A percentile compares a stretch with the other conserved stretches of the same genome.
These are phyloP conservation scores for Tauraco erythrolophus DNA, from an alignment of 2,113 vertebrate genomes.

Conservation along the genomic window DNA sequence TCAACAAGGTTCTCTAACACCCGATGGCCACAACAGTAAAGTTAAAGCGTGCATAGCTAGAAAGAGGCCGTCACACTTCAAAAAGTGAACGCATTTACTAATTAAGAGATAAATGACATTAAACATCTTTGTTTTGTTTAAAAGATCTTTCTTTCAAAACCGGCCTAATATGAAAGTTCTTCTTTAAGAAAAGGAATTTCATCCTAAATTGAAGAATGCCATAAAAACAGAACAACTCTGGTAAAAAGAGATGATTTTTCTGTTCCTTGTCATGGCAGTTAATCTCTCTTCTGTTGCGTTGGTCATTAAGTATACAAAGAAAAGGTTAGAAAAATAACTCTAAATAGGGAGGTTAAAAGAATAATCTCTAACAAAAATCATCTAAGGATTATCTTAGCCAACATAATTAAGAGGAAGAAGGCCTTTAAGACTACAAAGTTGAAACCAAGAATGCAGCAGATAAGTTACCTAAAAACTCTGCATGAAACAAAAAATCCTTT, in stretches of 20 bases:
- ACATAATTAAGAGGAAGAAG: not conserved
- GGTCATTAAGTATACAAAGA: conserved; percentile 32
- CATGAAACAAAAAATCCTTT: not conserved
- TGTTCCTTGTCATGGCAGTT: conserved; percentile 27
- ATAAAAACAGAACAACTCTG: not conserved
- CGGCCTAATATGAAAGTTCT: not conserved
- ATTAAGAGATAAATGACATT: not conserved
- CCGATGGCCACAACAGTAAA: fast-evolving
- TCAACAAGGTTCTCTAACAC: not conserved
- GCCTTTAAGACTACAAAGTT: not conserved
- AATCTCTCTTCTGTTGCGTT: conserved; percentile 26
- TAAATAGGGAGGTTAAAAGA: conserved; percentile 40
- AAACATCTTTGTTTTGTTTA: not conserved
- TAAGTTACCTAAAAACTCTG: not conserved
- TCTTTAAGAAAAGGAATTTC: not conserved
- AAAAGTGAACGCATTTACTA: not conserved
- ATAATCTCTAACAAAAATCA: conserved; percentile 30
- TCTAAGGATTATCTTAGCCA: conserved; percentile 21
- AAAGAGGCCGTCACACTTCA: not conserved
- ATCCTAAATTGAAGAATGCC: not conserved
- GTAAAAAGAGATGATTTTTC: conserved; percentile 22
- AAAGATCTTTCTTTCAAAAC: not conserved
- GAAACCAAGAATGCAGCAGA: conserved; percentile 15
- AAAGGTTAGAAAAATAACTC: conserved; percentile 62
- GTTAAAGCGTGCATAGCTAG: not conserved